These are phyloP conservation scores for Rhincodon typus DNA, from an alignment of 2,797 vertebrate genomes.

Conservation along the genomic window DNA sequence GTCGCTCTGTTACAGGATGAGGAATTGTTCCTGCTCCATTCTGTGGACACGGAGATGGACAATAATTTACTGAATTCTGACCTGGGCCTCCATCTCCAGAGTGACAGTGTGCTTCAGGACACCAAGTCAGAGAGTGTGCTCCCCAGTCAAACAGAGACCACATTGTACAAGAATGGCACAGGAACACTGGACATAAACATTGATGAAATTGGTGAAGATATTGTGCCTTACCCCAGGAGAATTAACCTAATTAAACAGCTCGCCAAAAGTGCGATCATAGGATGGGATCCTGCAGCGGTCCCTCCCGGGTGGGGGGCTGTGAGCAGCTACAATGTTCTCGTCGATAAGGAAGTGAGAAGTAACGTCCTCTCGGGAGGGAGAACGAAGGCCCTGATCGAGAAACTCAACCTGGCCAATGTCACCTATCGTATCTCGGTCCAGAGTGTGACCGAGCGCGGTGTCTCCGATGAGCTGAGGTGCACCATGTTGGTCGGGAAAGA, in stretches of 20 bases:
- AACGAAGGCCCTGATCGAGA: conserved; percentile 89
- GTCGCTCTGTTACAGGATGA: conserved; percentile 89
- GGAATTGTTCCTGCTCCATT: conserved; percentile 60
- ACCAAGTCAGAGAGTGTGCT: background rate
- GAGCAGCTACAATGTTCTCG: conserved; percentile 86
- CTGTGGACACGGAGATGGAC: conserved; percentile 69
- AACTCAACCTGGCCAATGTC: conserved; percentile 76
- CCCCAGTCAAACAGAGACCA: conserved; percentile 45
- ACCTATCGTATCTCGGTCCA: conserved; percentile 88
- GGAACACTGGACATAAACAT: conserved; percentile 79
- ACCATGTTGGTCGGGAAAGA: conserved; percentile 89
- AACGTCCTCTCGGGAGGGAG: conserved; percentile 76
- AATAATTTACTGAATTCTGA: conserved; percentile 63
- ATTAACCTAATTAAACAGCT: conserved; percentile 97
- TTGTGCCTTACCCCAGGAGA: conserved; percentile 96
- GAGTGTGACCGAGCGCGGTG: conserved; percentile 78
- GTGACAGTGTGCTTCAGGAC: conserved; percentile 48
- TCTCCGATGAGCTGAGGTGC: conserved; percentile 84
- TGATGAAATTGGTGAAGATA: conserved; percentile 90
- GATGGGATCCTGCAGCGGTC: conserved; percentile 91
- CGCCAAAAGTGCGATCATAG: conserved; percentile 95
- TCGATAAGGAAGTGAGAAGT: conserved; percentile 83
- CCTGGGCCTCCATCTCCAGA: conserved; percentile 60
- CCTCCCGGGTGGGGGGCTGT: conserved; percentile 82
- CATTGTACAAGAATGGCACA: conserved; percentile 62